phyloP scores from a whole-genome alignment of 2,797 vertebrate species.

The Balearica regulorum region DNA sequence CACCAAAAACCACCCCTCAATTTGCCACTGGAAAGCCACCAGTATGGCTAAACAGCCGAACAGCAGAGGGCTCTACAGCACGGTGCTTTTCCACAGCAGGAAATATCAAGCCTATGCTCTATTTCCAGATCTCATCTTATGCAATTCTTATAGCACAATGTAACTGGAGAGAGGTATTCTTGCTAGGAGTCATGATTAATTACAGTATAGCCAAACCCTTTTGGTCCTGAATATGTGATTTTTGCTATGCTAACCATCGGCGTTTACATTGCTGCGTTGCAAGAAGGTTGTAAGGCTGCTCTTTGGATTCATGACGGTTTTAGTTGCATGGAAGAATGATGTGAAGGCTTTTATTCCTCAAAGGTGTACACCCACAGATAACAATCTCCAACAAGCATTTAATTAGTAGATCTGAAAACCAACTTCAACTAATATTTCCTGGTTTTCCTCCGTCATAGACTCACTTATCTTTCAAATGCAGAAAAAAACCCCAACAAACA shows the following conservation, averaged over 20 bases:
- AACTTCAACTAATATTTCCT: neutral
- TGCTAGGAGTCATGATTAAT: neutral
- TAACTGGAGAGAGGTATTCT: neutral
- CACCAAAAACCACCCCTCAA: neutral
- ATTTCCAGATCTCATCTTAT: neutral
- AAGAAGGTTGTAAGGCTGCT: neutral
- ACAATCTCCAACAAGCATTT: neutral
- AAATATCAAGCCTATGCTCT: neutral
- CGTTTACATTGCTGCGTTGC: neutral
- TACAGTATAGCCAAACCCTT: neutral
- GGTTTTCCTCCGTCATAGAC: neutral
- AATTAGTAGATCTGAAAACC: neutral
- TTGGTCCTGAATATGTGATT: neutral
- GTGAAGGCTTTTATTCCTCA: neutral
- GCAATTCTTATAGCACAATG: fast-evolving
- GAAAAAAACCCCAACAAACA: too few relatives aligned
- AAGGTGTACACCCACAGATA: neutral
- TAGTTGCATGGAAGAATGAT: neutral
- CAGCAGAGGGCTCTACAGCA: neutral
- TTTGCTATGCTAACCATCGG: neutral
- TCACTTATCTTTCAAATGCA: neutral
- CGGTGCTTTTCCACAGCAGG: neutral
- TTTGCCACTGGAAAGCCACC: neutral
- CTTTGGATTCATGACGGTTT: neutral
- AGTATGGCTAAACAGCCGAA: neutral